phyloP scores from a whole-genome alignment of 2,113 vertebrate species.

The Rhabdomys dilectus region DNA sequence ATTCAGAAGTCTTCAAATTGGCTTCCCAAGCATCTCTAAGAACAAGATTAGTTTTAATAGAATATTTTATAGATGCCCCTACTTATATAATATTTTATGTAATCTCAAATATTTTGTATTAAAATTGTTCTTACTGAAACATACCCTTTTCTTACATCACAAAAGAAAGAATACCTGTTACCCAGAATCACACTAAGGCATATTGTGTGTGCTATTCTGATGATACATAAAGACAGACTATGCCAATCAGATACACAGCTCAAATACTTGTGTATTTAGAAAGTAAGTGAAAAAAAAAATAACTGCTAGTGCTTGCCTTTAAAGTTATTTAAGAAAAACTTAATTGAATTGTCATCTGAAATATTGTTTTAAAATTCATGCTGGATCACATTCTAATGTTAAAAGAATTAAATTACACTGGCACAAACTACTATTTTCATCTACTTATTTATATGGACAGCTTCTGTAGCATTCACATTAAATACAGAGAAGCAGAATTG shows the following conservation, averaged over 20 bases:
- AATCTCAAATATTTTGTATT: neutral
- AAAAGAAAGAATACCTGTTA: neutral
- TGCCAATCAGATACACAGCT: neutral
- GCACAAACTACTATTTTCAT: slow-evolving; percentile 4
- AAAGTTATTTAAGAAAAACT: slow-evolving; percentile 59
- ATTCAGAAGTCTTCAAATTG: neutral
- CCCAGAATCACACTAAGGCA: neutral
- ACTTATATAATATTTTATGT: neutral
- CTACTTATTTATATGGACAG: slow-evolving; percentile 51
- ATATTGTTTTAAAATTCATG: slow-evolving; percentile 26
- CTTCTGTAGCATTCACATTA: slow-evolving; percentile 10
- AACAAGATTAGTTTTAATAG: slow-evolving; percentile 11
- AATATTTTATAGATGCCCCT: neutral
- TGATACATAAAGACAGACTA: neutral
- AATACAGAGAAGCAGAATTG: slow-evolving; percentile 19
- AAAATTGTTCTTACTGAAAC: slow-evolving; percentile 16
- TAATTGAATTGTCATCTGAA: slow-evolving; percentile 61
- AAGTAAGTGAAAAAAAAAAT: neutral
- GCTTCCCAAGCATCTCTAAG: neutral
- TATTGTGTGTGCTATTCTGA: neutral
- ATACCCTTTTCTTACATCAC: neutral
- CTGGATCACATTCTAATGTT: slow-evolving; percentile 33
- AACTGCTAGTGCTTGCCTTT: neutral
- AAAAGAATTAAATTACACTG: slow-evolving; percentile 43
- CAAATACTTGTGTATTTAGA: neutral